Evolutionary conservation across 2,113 vertebrate species (phyloP).

Genomic region (Murina feae): DNA sequence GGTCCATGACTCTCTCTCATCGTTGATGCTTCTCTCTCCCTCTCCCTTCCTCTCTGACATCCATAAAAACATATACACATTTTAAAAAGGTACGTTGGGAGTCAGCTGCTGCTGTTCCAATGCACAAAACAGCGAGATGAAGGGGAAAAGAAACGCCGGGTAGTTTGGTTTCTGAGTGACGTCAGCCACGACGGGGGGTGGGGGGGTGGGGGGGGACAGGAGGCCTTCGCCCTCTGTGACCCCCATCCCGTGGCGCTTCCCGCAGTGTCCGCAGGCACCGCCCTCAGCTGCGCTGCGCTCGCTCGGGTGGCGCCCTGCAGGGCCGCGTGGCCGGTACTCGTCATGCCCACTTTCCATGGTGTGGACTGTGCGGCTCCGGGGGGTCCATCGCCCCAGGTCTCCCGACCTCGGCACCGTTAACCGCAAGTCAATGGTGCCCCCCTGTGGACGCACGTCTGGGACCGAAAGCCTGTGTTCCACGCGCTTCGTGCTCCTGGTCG

Average conservation of each 20-base stretch:
- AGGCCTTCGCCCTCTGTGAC: background rate
- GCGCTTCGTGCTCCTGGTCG: background rate
- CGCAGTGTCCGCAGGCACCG: no score
- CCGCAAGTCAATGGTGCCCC: background rate
- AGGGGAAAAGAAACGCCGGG: background rate
- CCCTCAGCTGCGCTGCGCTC: no score
- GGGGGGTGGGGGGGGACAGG: no score
- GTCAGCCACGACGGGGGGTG: background rate
- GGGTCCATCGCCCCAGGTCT: background rate
- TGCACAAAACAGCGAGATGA: background rate
- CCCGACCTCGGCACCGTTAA: background rate
- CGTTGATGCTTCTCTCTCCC: no score
- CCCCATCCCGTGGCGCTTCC: no score
- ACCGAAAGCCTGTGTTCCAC: background rate
- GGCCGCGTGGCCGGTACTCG: no score
- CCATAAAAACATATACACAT: no score
- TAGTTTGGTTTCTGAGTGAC: background rate
- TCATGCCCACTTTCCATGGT: rapidly evolving
- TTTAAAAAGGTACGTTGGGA: background rate
- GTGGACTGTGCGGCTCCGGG: no score
- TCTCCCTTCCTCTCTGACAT: no score
- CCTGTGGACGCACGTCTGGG: background rate
- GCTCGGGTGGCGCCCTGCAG: no score
- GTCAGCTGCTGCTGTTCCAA: background rate
- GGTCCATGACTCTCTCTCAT: no score